phyloP scores from a whole-genome alignment of 2,113 vertebrate genomes.

The Tautogolabrus adspersus region DNA sequence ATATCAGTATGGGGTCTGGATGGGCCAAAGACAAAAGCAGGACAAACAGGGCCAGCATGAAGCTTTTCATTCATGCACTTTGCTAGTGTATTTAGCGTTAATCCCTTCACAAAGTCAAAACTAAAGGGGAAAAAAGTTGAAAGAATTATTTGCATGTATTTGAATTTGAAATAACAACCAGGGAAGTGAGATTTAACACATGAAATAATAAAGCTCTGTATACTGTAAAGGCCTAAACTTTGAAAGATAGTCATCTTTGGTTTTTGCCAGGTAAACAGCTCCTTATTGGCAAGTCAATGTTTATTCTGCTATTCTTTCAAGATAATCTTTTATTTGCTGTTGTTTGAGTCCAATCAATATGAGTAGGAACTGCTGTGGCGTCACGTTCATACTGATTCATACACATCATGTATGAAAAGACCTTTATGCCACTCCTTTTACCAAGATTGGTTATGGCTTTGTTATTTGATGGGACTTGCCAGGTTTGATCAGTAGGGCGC shows the following conservation, averaged over 20 bases:
- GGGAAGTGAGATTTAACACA: not conserved
- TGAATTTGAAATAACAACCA: not conserved
- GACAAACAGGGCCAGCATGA: constrained; percentile 41
- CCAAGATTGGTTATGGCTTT: too few relatives aligned
- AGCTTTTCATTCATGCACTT: constrained; percentile 27
- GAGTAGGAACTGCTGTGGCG: too few relatives aligned
- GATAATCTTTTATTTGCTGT: too few relatives aligned
- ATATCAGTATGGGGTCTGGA: constrained; percentile 55
- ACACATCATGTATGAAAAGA: too few relatives aligned
- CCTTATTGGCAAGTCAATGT: not conserved
- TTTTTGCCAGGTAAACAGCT: not conserved
- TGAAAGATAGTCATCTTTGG: not conserved
- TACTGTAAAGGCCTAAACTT: not conserved
- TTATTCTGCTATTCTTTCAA: too few relatives aligned
- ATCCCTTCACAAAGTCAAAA: constrained; percentile 4
- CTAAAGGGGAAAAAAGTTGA: not conserved
- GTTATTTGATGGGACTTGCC: too few relatives aligned
- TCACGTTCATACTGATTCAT: too few relatives aligned
- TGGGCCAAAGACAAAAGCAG: constrained; percentile 51
- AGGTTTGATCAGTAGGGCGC: too few relatives aligned
- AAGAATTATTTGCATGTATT: not conserved
- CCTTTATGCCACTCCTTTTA: too few relatives aligned
- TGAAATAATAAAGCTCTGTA: not conserved
- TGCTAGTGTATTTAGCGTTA: constrained; percentile 31
- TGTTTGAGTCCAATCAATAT: too few relatives aligned